Evolutionary conservation across 2,113 vertebrate genomes (phyloP).

Genomic region (Caloenas nicobarica): DNA sequence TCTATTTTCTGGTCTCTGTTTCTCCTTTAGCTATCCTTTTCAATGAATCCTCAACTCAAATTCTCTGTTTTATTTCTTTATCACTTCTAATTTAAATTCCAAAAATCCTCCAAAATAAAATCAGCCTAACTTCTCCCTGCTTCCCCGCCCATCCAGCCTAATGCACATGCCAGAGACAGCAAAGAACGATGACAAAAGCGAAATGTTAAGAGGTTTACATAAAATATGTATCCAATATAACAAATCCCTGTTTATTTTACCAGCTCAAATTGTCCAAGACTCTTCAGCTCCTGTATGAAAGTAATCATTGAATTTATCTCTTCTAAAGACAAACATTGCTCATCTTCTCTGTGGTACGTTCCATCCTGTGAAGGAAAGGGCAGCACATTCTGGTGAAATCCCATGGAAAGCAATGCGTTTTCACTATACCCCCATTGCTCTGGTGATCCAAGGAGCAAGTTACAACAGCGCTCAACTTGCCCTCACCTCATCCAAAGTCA

Average conservation of each 20-base stretch:
- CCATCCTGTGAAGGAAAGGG: constrained; percentile 70
- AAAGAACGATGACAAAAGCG: not conserved
- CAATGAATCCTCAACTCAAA: not conserved
- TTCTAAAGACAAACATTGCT: constrained; percentile 77
- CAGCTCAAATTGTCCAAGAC: constrained; percentile 84
- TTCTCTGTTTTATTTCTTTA: not conserved
- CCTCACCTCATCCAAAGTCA: not conserved
- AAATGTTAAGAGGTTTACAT: not conserved
- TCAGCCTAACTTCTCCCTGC: not conserved
- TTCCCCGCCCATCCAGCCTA: not conserved
- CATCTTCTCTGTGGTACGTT: constrained; percentile 68
- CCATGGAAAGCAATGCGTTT: not conserved
- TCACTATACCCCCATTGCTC: not conserved
- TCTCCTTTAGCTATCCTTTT: not conserved
- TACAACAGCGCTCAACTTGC: not conserved
- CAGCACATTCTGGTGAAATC: not conserved
- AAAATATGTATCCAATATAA: not conserved
- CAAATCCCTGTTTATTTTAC: constrained; percentile 70
- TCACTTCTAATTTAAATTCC: not conserved
- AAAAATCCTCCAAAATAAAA: not conserved
- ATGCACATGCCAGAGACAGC: not conserved
- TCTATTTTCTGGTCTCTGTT: not conserved
- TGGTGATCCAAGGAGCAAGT: not conserved
- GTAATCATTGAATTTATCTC: constrained; percentile 79
- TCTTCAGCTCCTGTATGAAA: constrained; percentile 83